Base-by-base conservation (phyloP, 2,888 invertebrate species). In the Gymnoscelis rufifasciata region DNA sequence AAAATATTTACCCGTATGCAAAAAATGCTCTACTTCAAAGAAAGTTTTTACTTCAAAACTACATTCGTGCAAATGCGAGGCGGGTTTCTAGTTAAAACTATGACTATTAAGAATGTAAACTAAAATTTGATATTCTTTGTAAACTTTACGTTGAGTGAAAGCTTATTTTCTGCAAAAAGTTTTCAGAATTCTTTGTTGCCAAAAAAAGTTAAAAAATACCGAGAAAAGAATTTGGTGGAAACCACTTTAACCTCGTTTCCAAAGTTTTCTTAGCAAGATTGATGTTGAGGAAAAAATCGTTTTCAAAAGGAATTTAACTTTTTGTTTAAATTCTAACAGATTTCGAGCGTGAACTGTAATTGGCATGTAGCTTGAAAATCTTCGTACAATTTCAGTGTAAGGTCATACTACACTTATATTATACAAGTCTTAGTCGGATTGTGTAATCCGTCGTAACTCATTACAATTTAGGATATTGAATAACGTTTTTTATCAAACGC, bases 231-330 rank as follows among this genome's bases (percentile, higher is more conserved):
- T 77, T 79, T 72, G 65, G 71, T 62, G 73, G 72, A 55, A 70
- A 74, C 69, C 72, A 68, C 66, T 70, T 72, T 81, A 79, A 80
- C 83, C 83, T 73, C 71, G 67, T 78, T 81, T 69, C 65, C 52
- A 60, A 76, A 79, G 63, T 81, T 82, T 71, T 68, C 60, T 65
- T 71, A 69, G 70, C 39, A 73, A 83, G 83, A 83, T 83, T 82
- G 78, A 83, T 83, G 81, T 74, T 81, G 67, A 60, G 57, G 57
- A 63, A 75, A 74, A 79, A 71, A 68, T 59, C 60, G 61, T 64
- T 69, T 64, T 56, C 49, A 35, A 56, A 61, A 57, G 58, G 58
- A 62, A 61, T 64, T 60, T 57, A 60, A 55, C 56, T 59, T 57
- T 47, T 26, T 23, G 40, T 30, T 47, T 41, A 52, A 56, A 47